These are phyloP conservation scores for Xiphias gladius DNA, from an alignment of 2,113 vertebrate genomes.

Conservation along the genomic window DNA sequence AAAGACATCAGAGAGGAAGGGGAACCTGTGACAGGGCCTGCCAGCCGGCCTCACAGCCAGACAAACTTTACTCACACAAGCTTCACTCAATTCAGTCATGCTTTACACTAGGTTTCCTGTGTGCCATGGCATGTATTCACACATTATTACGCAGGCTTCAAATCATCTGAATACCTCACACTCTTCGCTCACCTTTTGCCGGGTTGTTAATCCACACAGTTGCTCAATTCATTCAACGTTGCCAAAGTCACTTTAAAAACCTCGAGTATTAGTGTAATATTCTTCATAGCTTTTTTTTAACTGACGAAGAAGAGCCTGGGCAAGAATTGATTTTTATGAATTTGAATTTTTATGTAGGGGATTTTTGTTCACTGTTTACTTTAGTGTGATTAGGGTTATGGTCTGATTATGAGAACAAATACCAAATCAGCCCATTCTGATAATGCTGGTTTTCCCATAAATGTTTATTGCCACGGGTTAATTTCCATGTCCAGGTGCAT, in stretches of 20 bases:
- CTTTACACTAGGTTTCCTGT: slow-evolving; percentile 76
- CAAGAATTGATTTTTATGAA: slow-evolving; percentile 4
- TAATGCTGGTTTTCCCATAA: slow-evolving; percentile 52
- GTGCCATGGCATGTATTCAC: slow-evolving; percentile 69
- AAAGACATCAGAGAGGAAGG: slow-evolving; percentile 82
- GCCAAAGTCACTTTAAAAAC: slow-evolving; percentile 25
- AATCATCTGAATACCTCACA: slow-evolving; percentile 65
- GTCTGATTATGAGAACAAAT: slow-evolving; percentile 65
- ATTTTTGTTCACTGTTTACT: slow-evolving; percentile 56
- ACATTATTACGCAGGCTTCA: slow-evolving; percentile 70
- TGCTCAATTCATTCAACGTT: slow-evolving; percentile 48
- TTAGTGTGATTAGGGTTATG: slow-evolving; percentile 28
- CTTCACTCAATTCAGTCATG: slow-evolving; percentile 64
- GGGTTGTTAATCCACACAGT: slow-evolving; percentile 51
- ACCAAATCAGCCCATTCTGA: slow-evolving; percentile 48
- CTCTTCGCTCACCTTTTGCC: slow-evolving; percentile 59
- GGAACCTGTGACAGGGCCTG: slow-evolving; percentile 81
- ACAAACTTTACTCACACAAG: slow-evolving; percentile 81
- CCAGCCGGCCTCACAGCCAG: slow-evolving; percentile 69
- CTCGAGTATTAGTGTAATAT: slow-evolving; percentile 1
- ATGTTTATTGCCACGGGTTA: slow-evolving; percentile 57
- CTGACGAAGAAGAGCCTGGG: slow-evolving; percentile 37
- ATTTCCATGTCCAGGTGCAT: slow-evolving; percentile 74
- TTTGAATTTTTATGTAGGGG: slow-evolving; percentile 25
- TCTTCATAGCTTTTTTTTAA: background rate